Base-by-base conservation (phyloP, 1,140 invertebrate species). In the Drosophila ficusphila region DNA sequence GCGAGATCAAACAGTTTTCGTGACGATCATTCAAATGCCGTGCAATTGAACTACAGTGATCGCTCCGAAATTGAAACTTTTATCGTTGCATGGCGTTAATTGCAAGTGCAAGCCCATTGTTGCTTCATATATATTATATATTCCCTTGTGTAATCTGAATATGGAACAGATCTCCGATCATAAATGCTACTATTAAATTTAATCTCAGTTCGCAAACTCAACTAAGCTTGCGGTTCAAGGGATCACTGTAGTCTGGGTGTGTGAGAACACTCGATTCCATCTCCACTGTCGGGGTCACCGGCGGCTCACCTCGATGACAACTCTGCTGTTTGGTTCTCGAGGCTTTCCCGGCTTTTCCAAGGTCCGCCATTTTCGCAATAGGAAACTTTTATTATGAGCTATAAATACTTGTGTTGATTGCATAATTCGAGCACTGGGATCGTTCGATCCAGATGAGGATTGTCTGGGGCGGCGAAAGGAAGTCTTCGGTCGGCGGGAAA, bases 251-350 rank as follows among this genome's bases (percentile, higher is more conserved):
- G 7, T 54, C 6, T 0, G 29, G 16, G 48, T 18, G 49, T 18
- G 49, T 54, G 23, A 18, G 31, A 54, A 58, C 56, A 54, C 25
- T 51, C 14, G 27, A 34, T 51, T 52, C 54, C 27, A 62, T 42
- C 53, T 44, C 60, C 25, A 42, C 16, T 34, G 19, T 21, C 38
- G 53, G 60, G 60, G 60, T 64, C 60, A 61, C 5, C n/a, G 16
- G 9, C 39, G 54, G 60, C 60, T 64, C 60, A 64, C 60, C 60
- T 64, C 60, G 60, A 64, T 64, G 60, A 64, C 54, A 64, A 64
- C 60, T 64, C 60, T 64, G 60, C 54, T 16, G 14, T 11, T n/a
- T n/a, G n/a, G 19, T 16, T 23, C 21, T 16, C 27, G 41, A 46
- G 41, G 41, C 41, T 62, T 62, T 58, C 60, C 60, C 21, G 53